Evolutionary conservation across 37 sponge, comb jelly and placozoan genomes (phyloP).

Genomic region (Spongilla lacustris): DNA sequence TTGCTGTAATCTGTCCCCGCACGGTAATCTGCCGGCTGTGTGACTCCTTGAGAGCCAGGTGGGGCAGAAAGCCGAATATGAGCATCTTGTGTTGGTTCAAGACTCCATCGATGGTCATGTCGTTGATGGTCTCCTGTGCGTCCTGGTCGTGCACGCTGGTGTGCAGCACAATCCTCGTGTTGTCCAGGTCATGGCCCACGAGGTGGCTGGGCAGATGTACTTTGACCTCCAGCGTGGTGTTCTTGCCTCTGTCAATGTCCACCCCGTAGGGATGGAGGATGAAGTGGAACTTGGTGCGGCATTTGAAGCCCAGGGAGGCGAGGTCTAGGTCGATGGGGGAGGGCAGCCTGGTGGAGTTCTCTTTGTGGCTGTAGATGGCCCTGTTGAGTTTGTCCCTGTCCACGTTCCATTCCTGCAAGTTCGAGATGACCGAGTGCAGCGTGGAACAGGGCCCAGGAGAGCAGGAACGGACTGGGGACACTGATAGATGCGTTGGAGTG

Average conservation of each 20-base stretch:
- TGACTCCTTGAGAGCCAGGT: not conserved
- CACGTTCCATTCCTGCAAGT: not conserved
- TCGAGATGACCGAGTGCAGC: not conserved
- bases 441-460: not conserved
- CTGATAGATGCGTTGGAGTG: not conserved
- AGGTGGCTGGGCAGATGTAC: not conserved
- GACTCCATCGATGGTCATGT: not conserved
- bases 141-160: not conserved
- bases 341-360: not conserved
- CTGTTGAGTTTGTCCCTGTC: not conserved
- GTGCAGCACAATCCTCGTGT: not conserved
- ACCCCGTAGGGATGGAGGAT: not conserved
- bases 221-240: not conserved
- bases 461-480: not conserved
- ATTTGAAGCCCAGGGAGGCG: not conserved
- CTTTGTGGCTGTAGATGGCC: not conserved
- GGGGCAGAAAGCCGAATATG: not conserved
- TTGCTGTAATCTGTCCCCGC: not conserved
- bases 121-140: not conserved
- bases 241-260: not conserved
- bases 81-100: not conserved
- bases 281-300: not conserved
- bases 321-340: not conserved
- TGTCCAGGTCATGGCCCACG: not conserved
- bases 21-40: not conserved